Conservation (phyloP, 2,797 vertebrate genomes). For the Hylomyscus alleni region DNA sequence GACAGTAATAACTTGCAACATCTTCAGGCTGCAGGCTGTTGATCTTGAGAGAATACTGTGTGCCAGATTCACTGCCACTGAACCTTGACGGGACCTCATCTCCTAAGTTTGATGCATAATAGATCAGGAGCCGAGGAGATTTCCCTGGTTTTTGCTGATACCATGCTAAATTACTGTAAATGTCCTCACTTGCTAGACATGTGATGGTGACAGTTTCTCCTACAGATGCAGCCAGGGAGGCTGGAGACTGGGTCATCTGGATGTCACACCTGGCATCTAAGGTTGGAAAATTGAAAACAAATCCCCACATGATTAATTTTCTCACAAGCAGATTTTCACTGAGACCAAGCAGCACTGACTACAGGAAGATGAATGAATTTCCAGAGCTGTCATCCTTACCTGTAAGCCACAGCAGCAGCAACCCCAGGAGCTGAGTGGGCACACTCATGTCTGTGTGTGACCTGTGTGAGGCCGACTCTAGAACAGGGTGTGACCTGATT, state of each 20-base stretch:
- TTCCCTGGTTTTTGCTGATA: too few relatives aligned
- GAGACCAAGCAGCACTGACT: background rate
- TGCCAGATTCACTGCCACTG: too few relatives aligned
- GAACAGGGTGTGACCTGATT: rapidly evolving
- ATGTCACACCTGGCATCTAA: background rate
- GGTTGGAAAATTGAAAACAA: background rate
- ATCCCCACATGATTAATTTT: background rate
- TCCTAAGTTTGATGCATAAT: too few relatives aligned
- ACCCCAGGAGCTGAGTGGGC: background rate
- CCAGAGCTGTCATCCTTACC: background rate
- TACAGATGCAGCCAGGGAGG: background rate
- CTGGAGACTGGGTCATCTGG: background rate
- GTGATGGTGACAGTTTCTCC: background rate
- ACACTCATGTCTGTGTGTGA: background rate
- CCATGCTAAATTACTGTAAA: too few relatives aligned
- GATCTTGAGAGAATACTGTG: too few relatives aligned
- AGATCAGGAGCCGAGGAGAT: too few relatives aligned
- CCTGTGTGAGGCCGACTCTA: background rate
- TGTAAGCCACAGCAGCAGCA: background rate
- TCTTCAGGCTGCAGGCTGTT: too few relatives aligned
- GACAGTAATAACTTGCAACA: too few relatives aligned
- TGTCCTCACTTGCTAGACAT: background rate
- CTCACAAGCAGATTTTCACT: background rate
- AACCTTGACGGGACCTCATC: too few relatives aligned
- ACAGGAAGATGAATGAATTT: background rate